A percentile compares a stretch with the other conserved stretches of the same genome.
phyloP scores from a whole-genome alignment of 1,140 invertebrate genomes.

The Drosophila ananassae region DNA sequence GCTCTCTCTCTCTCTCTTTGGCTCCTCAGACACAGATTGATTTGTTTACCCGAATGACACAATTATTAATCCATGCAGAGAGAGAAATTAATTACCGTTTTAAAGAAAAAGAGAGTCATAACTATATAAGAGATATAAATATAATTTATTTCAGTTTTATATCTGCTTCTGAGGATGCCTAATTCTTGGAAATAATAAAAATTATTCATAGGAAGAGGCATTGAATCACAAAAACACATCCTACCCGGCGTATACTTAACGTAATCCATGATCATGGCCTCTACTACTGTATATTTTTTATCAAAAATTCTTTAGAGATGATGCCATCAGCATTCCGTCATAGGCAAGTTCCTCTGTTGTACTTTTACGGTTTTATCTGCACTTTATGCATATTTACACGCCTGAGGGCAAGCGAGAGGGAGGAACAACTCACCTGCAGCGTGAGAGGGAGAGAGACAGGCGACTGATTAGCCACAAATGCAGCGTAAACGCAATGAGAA shows the following conservation, averaged over 20 bases:
- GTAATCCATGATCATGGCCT: conserved; percentile 36
- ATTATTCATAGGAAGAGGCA: not conserved
- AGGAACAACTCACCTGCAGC: conserved; percentile 62
- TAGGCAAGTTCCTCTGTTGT: not conserved
- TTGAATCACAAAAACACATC: not conserved
- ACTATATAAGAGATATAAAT: too few species aligned
- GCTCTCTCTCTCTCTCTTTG: conserved; percentile 44
- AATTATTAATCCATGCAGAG: conserved; percentile 60
- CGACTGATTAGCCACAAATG: conserved; percentile 66
- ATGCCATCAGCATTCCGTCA: conserved; percentile 14
- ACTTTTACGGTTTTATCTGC: conserved; percentile 38
- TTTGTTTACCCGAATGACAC: conserved; percentile 75
- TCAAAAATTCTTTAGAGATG: conserved; percentile 29
- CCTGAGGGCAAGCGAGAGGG: not conserved
- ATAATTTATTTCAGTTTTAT: too few species aligned
- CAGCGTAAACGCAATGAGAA: conserved; percentile 69
- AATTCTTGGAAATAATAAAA: not conserved
- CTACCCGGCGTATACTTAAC: conserved; percentile 18
- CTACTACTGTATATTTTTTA: not conserved
- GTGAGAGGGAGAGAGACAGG: conserved; percentile 45
- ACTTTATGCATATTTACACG: conserved; percentile 29
- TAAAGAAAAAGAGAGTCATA: too few species aligned
- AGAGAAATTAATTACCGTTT: conserved; percentile 8
- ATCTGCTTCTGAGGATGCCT: not conserved
- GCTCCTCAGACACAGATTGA: conserved; percentile 32